Evolutionary conservation across 2,113 vertebrate genomes (phyloP).

Genomic region (Salvelinus sp.): DNA sequence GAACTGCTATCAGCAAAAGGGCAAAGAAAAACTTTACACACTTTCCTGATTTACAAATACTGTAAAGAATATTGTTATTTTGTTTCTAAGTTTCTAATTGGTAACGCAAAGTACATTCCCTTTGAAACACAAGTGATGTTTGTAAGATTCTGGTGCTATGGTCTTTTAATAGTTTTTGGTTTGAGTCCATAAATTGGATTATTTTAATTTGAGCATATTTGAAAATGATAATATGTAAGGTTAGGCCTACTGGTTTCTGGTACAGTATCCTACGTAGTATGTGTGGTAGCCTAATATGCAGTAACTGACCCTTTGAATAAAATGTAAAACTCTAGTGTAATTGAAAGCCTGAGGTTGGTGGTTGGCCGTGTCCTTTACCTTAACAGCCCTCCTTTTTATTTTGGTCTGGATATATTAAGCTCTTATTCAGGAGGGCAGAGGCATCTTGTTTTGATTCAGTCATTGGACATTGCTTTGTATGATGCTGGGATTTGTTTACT

Average conservation of each 20-base stretch:
- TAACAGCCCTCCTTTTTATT: neutral
- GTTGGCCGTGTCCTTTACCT: slow-evolving; percentile 8
- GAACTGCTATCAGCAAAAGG: neutral
- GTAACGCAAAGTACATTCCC: slow-evolving; percentile 2
- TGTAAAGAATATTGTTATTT: neutral
- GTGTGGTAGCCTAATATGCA: neutral
- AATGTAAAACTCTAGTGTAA: slow-evolving; percentile 7
- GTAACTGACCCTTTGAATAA: slow-evolving; percentile 2
- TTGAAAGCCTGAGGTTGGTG: slow-evolving; percentile 2
- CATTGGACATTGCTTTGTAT: slow-evolving; percentile 2
- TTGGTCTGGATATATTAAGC: neutral
- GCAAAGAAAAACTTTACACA: neutral
- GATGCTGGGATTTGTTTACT: neutral
- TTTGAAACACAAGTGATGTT: slow-evolving; percentile 10
- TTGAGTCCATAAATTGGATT: neutral
- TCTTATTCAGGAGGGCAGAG: slow-evolving; percentile 5
- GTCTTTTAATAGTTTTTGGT: neutral
- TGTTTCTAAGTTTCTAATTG: slow-evolving; percentile 3
- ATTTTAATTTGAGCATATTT: neutral
- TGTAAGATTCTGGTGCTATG: slow-evolving; percentile 8
- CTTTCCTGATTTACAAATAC: slow-evolving; percentile 8
- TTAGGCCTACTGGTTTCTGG: neutral
- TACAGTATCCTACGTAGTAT: neutral
- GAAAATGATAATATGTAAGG: neutral
- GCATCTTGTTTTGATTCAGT: neutral